phyloP scores from a whole-genome alignment of 2,113 vertebrate genomes.

The Malurus alboscapulatus region DNA sequence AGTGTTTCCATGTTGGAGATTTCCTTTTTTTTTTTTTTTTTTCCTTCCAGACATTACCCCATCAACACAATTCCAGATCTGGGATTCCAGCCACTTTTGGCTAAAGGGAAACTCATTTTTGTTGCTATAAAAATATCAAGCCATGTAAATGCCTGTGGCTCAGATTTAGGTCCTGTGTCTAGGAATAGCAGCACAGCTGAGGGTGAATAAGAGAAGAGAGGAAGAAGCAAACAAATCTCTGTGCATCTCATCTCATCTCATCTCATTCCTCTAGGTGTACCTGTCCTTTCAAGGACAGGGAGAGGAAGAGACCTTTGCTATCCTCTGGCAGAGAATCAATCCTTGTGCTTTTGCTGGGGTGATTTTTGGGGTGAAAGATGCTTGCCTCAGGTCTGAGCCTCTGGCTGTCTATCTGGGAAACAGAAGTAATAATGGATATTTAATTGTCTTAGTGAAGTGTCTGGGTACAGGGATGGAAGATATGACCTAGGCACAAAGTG shows the following conservation, averaged over 20 bases:
- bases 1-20: conserved; percentile 64
- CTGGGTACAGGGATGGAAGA: not conserved
- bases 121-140: conserved; percentile 45
- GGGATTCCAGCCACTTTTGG: conserved; percentile 50
- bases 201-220: not conserved
- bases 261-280: not conserved
- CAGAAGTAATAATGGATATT: not conserved
- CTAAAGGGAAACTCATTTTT: conserved; percentile 58
- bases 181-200: not conserved
- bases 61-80: conserved; percentile 71
- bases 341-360: not conserved
- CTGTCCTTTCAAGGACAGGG: not conserved
- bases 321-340: not conserved
- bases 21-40: conserved; percentile 39
- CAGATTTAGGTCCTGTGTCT: conserved; percentile 8
- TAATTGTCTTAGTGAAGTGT: not conserved
- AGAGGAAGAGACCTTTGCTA: not conserved
- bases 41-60: conserved; percentile 68
- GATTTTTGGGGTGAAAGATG: not conserved
- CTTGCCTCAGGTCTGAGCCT: not conserved
- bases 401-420: not conserved
- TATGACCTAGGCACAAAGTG: not conserved
- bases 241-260: not conserved
- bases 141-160: not conserved
- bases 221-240: not conserved